Evolutionary conservation across 1,140 invertebrate species (phyloP).

Genomic region (Trachymyrmex septentrionalis): DNA sequence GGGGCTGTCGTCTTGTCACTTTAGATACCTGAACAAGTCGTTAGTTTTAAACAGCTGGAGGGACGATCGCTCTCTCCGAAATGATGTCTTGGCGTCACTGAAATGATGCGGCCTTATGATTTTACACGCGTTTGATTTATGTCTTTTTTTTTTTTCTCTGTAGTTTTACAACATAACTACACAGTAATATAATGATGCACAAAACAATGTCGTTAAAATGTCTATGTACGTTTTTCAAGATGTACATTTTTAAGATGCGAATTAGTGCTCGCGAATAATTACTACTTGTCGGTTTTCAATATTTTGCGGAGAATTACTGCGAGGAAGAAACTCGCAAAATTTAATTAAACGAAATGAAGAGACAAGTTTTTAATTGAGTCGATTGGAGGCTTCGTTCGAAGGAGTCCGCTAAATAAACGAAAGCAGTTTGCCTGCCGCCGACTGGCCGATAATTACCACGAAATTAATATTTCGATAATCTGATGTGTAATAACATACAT

Average conservation of each 20-base stretch:
- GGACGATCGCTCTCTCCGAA: not conserved
- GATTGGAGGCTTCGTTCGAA: not conserved
- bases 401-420: not conserved
- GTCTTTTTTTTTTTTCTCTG: not conserved
- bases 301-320: not conserved
- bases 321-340: not conserved
- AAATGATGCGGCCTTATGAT: not conserved
- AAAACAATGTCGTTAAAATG: not conserved
- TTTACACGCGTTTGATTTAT: not conserved
- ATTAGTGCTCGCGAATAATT: not conserved
- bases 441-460: constrained; percentile 39
- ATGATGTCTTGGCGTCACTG: not conserved
- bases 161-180: too few species aligned
- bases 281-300: constrained; percentile 21
- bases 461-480: constrained; percentile 64
- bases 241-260: not conserved
- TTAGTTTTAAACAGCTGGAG: not conserved
- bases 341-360: constrained; percentile 50
- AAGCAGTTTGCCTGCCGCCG: constrained; percentile 5
- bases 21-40: constrained; percentile 17
- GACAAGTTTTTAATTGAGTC: constrained; percentile 53
- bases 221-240: not conserved
- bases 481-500: constrained; percentile 38
- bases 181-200: not conserved
- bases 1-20: constrained; percentile 15